Evolutionary conservation across 2,113 vertebrate species (phyloP), one percentile per base, ranked within the genome.

Genomic region (Laterallus jamaicensis): DNA sequence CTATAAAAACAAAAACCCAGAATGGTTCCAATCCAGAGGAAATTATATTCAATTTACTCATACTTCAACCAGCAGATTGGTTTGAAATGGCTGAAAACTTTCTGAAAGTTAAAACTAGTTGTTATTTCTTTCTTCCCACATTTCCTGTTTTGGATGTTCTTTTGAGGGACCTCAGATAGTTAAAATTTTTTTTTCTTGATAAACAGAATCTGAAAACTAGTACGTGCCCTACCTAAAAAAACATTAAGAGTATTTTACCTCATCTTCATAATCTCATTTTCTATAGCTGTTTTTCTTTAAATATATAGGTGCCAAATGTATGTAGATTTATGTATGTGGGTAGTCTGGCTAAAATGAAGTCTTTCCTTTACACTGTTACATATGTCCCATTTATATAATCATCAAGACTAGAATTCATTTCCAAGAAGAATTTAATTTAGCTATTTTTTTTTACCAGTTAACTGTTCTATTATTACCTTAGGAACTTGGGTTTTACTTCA

Each of bases 31-130:
- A 15, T 77, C 20, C 24, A 80, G 37, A 86, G 68, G 59, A 95
- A 95, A 95, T 90, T 5, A 80, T 59, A 82, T 73, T 92, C 14
- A 62, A 64, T 90, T 76, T 88, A 90, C 92, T 95, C 73, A 39
- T 83, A 75, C 7, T 83, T 86, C 26, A 92, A 40, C 15, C 67
- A 92, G 22, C 6, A 67, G 71, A 82, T 62, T 73, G 22, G 67
- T 93, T 90, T 88, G 68, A 96, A 95, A 90, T 47, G 70, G 59
- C 19, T 86, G 59, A 66, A 86, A 94, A 58, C 5, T 47, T 88
- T 94, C 39, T 74, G 63, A 88, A 88, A 70, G 42, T 68, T 78
- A 86, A 81, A 83, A 50, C 2, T 49, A 21, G 18, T 52, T 59
- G 8, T n/a, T 82, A 42, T 84, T 92, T 62, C 40, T 74, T 88